A percentile compares a stretch with the other conserved stretches of the same genome.
phyloP scores from a whole-genome alignment of 1,140 invertebrate genomes.

The Akabosia matsudoensis region DNA sequence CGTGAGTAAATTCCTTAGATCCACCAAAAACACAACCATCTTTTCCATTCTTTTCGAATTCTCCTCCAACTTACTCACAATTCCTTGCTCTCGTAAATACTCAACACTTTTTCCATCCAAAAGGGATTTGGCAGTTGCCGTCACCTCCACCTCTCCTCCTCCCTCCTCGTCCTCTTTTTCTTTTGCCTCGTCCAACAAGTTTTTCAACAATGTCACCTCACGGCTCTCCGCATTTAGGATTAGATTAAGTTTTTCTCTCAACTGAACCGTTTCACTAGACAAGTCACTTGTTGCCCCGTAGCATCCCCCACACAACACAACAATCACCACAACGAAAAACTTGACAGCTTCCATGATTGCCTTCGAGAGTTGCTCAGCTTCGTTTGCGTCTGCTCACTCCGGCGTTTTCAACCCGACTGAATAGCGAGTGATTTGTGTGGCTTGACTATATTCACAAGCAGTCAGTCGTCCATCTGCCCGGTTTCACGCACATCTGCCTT shows the following conservation, averaged over 20 bases:
- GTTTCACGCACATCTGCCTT: too few species aligned
- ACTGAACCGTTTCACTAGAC: background rate
- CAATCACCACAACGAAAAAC: too few species aligned
- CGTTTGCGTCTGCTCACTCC: too few species aligned
- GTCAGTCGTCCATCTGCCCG: too few species aligned
- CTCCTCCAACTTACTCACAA: slow-evolving; percentile 34
- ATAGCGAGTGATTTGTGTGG: too few species aligned
- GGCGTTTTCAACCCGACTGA: too few species aligned
- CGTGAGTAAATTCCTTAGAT: slow-evolving; percentile 35
- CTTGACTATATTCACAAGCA: too few species aligned
- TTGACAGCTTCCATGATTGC: too few species aligned
- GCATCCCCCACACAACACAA: too few species aligned
- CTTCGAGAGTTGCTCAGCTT: too few species aligned
- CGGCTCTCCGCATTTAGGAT: slow-evolving; percentile 34
- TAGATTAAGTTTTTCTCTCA: slow-evolving; percentile 26
- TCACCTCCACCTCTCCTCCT: slow-evolving; percentile 23
- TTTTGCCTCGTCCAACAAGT: slow-evolving; percentile 2
- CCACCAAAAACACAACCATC: slow-evolving; percentile 37
- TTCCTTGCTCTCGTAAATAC: background rate
- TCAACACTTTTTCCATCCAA: background rate
- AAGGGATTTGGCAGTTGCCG: background rate
- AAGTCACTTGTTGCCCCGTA: too few species aligned
- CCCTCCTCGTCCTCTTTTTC: background rate
- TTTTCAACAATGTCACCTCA: slow-evolving; percentile 31
- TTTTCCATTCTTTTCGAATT: slow-evolving; percentile 39